phyloP scores from a whole-genome alignment of 2,888 invertebrate genomes.

The Octodonta nipae region DNA sequence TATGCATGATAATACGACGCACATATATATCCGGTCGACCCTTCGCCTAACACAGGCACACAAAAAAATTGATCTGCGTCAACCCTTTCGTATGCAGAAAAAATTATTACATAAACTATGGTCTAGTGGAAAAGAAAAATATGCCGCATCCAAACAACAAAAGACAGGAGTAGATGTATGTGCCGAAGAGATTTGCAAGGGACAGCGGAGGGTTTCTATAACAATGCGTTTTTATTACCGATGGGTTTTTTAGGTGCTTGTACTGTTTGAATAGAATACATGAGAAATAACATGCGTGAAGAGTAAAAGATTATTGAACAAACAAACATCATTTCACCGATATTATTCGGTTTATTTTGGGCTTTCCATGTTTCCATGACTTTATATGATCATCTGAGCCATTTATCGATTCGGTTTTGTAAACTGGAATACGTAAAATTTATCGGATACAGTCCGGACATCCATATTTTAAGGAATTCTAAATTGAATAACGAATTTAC shows the following conservation, averaged over 20 bases:
- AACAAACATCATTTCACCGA: constrained; percentile 12
- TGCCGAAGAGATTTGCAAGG: constrained; percentile 13
- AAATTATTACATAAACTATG: constrained; percentile 39
- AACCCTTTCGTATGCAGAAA: constrained; percentile 25
- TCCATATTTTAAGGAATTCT: no score
- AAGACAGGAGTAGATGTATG: constrained; percentile 9
- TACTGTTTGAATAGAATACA: constrained; percentile 13
- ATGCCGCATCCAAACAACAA: constrained; percentile 16
- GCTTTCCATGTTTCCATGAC: no score
- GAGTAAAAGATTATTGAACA: constrained; percentile 13
- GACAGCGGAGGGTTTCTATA: constrained; percentile 10
- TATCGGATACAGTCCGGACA: no score
- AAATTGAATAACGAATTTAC: no score
- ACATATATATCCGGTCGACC: no score
- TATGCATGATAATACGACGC: constrained; percentile 33
- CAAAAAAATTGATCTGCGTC: constrained; percentile 19
- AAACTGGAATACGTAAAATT: no score
- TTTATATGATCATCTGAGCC: no score
- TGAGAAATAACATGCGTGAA: constrained; percentile 12
- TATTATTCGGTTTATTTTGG: no score
- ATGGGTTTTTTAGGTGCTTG: constrained; percentile 14
- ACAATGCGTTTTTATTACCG: constrained; percentile 12
- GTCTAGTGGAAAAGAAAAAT: constrained; percentile 40
- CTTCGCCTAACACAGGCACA: constrained; percentile 5
- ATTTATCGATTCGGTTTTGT: no score